These are phyloP conservation scores for Seira ritae DNA, from an alignment of 2,888 invertebrate genomes.

Conservation along the genomic window DNA sequence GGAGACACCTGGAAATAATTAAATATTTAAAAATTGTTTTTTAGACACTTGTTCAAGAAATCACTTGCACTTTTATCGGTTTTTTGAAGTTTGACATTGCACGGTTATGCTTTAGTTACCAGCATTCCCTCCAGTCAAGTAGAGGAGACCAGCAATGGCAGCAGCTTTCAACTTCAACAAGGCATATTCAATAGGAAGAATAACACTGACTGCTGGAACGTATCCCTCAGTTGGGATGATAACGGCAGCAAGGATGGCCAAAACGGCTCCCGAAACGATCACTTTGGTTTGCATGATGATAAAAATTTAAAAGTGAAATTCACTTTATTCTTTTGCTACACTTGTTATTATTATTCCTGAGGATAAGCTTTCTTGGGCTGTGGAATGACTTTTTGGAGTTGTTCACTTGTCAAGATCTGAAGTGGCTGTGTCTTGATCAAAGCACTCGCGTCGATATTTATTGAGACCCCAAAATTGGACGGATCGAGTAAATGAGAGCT, in stretches of 20 bases:
- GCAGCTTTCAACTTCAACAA: slow-evolving; percentile 63
- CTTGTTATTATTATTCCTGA: no score
- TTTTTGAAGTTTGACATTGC: no score
- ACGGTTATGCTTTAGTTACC: no score
- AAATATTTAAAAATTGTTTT: no score
- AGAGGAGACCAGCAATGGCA: slow-evolving; percentile 63
- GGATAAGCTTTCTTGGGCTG: slow-evolving; percentile 12
- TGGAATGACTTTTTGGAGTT: slow-evolving; percentile 34
- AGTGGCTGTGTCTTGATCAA: slow-evolving; percentile 35
- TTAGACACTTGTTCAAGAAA: no score
- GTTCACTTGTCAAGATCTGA: slow-evolving; percentile 51
- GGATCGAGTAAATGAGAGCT: slow-evolving; percentile 18
- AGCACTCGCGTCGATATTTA: slow-evolving; percentile 49
- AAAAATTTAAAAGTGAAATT: no score
- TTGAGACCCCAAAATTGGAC: slow-evolving; percentile 48
- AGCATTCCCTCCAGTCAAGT: slow-evolving; percentile 55
- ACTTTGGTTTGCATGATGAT: slow-evolving; percentile 47
- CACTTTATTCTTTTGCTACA: no score
- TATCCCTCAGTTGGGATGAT: slow-evolving; percentile 55
- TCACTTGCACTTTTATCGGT: no score
- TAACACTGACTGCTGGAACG: slow-evolving; percentile 58
- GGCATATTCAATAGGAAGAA: slow-evolving; percentile 61
- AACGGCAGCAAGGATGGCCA: slow-evolving; percentile 48
- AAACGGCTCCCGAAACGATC: slow-evolving; percentile 49
- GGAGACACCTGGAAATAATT: no score